phyloP scores from a whole-genome alignment of 2,888 invertebrate species.

The Leucophenga montana region DNA sequence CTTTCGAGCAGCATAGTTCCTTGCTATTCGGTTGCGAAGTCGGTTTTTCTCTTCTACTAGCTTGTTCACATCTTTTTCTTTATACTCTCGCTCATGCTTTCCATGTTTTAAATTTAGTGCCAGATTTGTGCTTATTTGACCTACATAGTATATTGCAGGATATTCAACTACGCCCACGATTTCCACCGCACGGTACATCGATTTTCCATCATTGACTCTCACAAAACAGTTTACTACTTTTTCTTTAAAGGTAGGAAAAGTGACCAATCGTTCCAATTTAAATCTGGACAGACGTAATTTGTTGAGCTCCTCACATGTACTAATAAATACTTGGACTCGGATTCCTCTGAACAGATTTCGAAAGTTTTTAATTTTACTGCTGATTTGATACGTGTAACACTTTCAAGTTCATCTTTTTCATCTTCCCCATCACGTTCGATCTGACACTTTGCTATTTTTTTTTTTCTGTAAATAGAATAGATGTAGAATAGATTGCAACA shows the following conservation, averaged over 20 bases:
- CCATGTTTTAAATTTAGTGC: slow-evolving; percentile 87
- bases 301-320: slow-evolving; percentile 86
- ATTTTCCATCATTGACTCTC: slow-evolving; percentile 93
- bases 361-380: slow-evolving; percentile 91
- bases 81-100: slow-evolving; percentile 89
- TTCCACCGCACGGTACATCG: slow-evolving; percentile 91
- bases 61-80: slow-evolving; percentile 94
- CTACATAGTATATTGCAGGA: slow-evolving; percentile 84
- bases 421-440: slow-evolving; percentile 75
- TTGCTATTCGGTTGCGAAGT: slow-evolving; percentile 92
- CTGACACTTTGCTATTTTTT: slow-evolving; percentile 78
- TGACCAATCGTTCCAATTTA: slow-evolving; percentile 95
- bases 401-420: slow-evolving; percentile 76
- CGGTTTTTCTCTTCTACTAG: slow-evolving; percentile 93
- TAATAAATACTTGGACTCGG: too few species aligned
- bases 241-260: slow-evolving; percentile 94
- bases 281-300: slow-evolving; percentile 88
- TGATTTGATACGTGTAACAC: slow-evolving; percentile 76
- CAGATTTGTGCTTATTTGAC: slow-evolving; percentile 95
- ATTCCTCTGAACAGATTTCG: slow-evolving; percentile 94
- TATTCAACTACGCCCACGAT: slow-evolving; percentile 83
- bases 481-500: slow-evolving; percentile 10
- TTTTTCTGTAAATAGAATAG: slow-evolving; percentile 72
- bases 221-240: slow-evolving; percentile 95
- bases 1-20: slow-evolving; percentile 98